Base-by-base conservation (phyloP, 2,888 invertebrate species). In the Pollenia angustigena region DNA sequence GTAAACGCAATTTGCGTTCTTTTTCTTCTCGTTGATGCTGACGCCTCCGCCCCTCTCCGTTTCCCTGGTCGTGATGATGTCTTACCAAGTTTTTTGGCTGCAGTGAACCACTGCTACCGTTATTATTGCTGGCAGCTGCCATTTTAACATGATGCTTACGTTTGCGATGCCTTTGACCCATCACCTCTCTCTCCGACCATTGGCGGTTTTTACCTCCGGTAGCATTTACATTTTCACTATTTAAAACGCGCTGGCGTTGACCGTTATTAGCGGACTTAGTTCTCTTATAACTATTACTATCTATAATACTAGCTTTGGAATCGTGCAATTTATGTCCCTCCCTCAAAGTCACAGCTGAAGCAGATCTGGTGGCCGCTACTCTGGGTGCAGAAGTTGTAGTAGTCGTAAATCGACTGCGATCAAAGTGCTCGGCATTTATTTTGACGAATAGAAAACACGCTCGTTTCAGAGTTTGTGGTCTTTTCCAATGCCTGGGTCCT, bases 71-170 rank as follows among this genome's bases (percentile, higher is more conserved):
- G 85, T 92, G 91, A 88, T 92, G 91, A 86, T 92, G 93, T 64
- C 92, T 91, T 82, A 91, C 89, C 85, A 92, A 82, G 48, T 91
- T 92, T 85, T 92, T 92, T 14, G 90, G 90, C 79, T 91, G 91
- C 18, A 91, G 90, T 75, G 90, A 88, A 4, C 89, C 89, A 14
- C 75, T 76, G 42, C 48, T 88, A n/a, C 85, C 80, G n/a, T 83
- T 12, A 69, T 4, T 68, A 48, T 16, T 71, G 60, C 12, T 58
- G 54, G 18, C n/a, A 0, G 76, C 72, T 52, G 86, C 18, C 88
- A 88, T 44, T 75, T 88, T 89, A 2, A 83, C 81, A 54, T 89
- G 80, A 23, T 89, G 89, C 64, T 88, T 89, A 9, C 89, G 88
- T 69, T 89, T 85, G 62, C 89, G 86, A 81, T 88, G 88, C n/a